These are phyloP conservation scores for Clarias laeviceps DNA, from an alignment of 2,797 vertebrate genomes.

Conservation along the genomic window DNA sequence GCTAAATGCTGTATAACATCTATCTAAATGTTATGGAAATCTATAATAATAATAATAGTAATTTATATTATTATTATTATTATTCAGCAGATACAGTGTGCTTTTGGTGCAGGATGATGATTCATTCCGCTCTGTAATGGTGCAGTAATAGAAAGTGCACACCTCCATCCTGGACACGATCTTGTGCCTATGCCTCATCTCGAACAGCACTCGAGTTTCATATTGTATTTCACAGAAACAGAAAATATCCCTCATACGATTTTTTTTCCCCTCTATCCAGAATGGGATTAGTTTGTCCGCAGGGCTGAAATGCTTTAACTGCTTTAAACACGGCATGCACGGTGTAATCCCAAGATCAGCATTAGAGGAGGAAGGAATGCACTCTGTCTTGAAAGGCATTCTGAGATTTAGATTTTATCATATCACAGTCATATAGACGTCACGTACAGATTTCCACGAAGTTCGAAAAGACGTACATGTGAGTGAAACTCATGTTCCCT, in stretches of 20 bases:
- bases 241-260: not conserved
- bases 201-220: not conserved
- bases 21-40: no score
- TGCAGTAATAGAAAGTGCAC: constrained; percentile 29
- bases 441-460: constrained; percentile 21
- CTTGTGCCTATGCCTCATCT: not conserved
- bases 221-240: constrained; percentile 13
- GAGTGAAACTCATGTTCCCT: not conserved
- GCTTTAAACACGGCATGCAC: not conserved
- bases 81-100: not conserved
- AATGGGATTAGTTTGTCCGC: constrained; percentile 9
- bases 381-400: not conserved
- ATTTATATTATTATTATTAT: no score
- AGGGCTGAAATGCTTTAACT: not conserved
- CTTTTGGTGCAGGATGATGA: constrained; percentile 22
- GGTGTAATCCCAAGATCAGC: not conserved
- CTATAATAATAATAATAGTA: no score
- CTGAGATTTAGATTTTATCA: not conserved
- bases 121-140: constrained; percentile 18
- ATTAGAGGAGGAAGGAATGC: not conserved
- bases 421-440: not conserved
- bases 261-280: not conserved
- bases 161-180: not conserved
- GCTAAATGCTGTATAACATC: not conserved
- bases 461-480: constrained; percentile 41